Evolutionary conservation across 2,888 invertebrate genomes (phyloP), one percentile per base, ranked within the genome.

Genomic region (Aromia moschata): DNA sequence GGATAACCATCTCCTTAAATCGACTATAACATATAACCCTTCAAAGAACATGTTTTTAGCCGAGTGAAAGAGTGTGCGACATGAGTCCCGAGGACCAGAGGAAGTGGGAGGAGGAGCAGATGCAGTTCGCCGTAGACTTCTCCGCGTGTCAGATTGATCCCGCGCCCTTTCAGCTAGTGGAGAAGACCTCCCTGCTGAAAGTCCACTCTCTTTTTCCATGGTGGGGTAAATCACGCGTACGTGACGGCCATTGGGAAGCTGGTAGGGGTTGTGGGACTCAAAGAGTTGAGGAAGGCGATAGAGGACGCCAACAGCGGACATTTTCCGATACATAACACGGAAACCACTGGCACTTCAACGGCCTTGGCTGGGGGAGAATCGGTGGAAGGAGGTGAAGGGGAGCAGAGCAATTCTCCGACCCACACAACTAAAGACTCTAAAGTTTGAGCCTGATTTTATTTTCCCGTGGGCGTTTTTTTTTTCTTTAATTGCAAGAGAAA

Each of bases 191-290:
- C 0, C 83, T 97, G 47, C 88, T 96, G 49, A 97, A 96, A 85
- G 87, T 86, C 62, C 98, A 99, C 81, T 98, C 98, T 0, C 83
- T 99, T 99, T 99, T 82, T 98, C 97, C n/a, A 92, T 99, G 85
- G 88, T 99, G 64, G 98, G 97, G 92, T 99, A 16, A 96, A 96
- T 82, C 93, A 96, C 75, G 98, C 98, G 0, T 99, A 98, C 80
- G 98, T 99, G 11, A 98, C 98, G 0, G 94, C 96, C 60, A 96
- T 96, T 54, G 98, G 76, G 1, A 76, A 94, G 65, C 86, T 98
- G 1, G 93, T 98, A 4, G 98, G 98, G 1, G 96, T 99, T 0
- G 97, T 98, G 4, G 95, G 94, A 0, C 84, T 98, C 0, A 94
- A 95, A 82, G 98, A 98, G 87, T 84, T 94, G 33, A 87, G 94